Evolutionary conservation across 2,113 vertebrate genomes (phyloP), one percentile per base, ranked within the genome.

Genomic region (Myrmecobius fasciatus): DNA sequence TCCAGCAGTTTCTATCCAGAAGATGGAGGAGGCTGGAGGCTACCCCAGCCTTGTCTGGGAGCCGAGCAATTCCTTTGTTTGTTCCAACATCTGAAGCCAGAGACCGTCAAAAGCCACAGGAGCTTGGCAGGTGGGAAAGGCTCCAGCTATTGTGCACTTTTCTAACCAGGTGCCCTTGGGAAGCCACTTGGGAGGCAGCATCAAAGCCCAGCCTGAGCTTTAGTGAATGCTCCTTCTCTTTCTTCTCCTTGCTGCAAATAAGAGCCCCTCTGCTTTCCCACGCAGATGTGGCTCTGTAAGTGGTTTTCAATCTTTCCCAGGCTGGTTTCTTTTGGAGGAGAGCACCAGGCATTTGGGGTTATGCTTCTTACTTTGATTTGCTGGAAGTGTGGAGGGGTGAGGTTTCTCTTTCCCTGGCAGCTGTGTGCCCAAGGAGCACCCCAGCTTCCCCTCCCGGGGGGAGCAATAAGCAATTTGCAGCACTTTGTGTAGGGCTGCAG

Each of bases 141-240:
- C 8, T 92, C 89, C 43, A 24, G 25, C 17, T n/a, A 83, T 43
- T 83, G 67, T 83, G 17, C 2, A 7, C 8, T 51, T 43, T 43
- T 20, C 3, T 11, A 53, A 24, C 20, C 43, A 49, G 90, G 28
- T 48, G 17, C 49, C 3, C 43, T 43, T 93, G n/a, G 7, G 53
- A 7, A 90, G 22, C 1, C 0, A 46, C 20, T 43, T 91, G 26
- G 17, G 60, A 47, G 47, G n/a, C 25, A 75, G 3, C 93, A 0
- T 17, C 4, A 20, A 88, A 94, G 31, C 0, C 0, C 0, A 31
- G 28, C 0, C 20, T 1, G 43, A 49, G 6, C 8, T 24, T 0
- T 83, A 43, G 67, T 83, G 43, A 83, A 83, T 24, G 6, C n/a
- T 83, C 20, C n/a, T 83, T 43, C n/a, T 0, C 25, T 8, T 26